Percentiles rank a stretch among this genome's conserved stretches.
These are phyloP conservation scores for Sericinus montela DNA, from an alignment of 2,888 invertebrate genomes.

Conservation along the genomic window DNA sequence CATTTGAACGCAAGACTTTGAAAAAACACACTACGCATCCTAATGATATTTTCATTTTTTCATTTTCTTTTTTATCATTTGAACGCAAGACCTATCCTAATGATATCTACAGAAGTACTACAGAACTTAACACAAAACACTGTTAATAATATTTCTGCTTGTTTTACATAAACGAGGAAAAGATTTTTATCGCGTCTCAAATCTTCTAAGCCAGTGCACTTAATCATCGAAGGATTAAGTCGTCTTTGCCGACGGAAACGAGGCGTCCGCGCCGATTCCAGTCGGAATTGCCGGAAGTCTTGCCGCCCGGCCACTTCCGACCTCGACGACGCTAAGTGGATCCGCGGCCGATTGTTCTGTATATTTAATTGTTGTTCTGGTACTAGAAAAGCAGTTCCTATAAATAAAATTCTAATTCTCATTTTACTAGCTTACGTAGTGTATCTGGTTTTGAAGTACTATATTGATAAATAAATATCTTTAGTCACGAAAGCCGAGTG, in stretches of 20 bases:
- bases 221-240: slow-evolving; percentile 39
- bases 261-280: slow-evolving; percentile 36
- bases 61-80: too few species aligned
- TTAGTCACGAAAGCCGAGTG: too few species aligned
- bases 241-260: slow-evolving; percentile 35
- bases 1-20: too few species aligned
- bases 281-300: slow-evolving; percentile 50
- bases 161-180: not conserved
- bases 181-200: slow-evolving; percentile 7
- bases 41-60: too few species aligned
- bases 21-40: too few species aligned
- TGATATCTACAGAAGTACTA: too few species aligned
- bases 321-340: slow-evolving; percentile 17
- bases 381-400: slow-evolving; percentile 3
- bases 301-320: slow-evolving; percentile 42
- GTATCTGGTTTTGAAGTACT: too few species aligned
- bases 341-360: slow-evolving; percentile 14
- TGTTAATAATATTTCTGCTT: not conserved
- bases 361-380: slow-evolving; percentile 18
- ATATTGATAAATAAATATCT: too few species aligned
- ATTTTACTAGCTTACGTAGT: not conserved
- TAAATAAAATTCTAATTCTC: not conserved
- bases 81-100: too few species aligned
- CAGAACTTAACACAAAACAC: too few species aligned
- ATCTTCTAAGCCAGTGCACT: slow-evolving; percentile 25